phyloP scores from a whole-genome alignment of 2,113 vertebrate species.

The Mirza zaza region DNA sequence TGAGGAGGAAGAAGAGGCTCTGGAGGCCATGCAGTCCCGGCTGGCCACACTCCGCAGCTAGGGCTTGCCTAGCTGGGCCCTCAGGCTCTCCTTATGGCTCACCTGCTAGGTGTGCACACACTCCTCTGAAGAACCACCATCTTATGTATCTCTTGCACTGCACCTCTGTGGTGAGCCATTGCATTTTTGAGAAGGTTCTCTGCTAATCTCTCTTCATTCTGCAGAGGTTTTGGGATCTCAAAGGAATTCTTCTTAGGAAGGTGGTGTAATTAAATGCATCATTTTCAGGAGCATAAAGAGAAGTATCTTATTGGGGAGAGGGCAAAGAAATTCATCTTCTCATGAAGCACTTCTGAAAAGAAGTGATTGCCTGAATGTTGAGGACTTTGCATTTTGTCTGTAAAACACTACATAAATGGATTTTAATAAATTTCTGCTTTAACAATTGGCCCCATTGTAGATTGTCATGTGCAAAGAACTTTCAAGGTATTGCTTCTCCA shows the following conservation, averaged over 20 bases:
- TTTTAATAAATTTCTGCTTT: slow-evolving; percentile 86
- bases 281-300: slow-evolving; percentile 51
- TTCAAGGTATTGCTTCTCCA: background rate
- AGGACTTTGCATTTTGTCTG: slow-evolving; percentile 61
- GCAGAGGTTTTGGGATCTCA: background rate
- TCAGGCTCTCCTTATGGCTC: background rate
- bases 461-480: background rate
- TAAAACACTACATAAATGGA: slow-evolving; percentile 76
- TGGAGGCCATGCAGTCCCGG: slow-evolving; percentile 97
- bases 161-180: slow-evolving; percentile 63
- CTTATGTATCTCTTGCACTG: slow-evolving; percentile 79
- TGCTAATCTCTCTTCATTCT: slow-evolving; percentile 41
- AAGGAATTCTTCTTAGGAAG: slow-evolving; percentile 42
- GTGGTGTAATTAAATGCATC: background rate
- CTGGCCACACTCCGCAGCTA: slow-evolving; percentile 95
- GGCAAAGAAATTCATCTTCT: slow-evolving; percentile 53
- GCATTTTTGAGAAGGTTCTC: slow-evolving; percentile 70
- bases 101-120: background rate
- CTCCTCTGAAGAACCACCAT: slow-evolving; percentile 40
- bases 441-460: slow-evolving; percentile 51
- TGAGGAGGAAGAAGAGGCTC: slow-evolving; percentile 95
- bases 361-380: slow-evolving; percentile 52
- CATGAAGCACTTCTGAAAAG: slow-evolving; percentile 51
- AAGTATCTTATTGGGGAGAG: slow-evolving; percentile 26
- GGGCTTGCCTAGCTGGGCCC: slow-evolving; percentile 28